Evolutionary conservation across 2,888 invertebrate genomes (phyloP), one percentile per base, ranked within the genome.

Genomic region (Protula sp.): DNA sequence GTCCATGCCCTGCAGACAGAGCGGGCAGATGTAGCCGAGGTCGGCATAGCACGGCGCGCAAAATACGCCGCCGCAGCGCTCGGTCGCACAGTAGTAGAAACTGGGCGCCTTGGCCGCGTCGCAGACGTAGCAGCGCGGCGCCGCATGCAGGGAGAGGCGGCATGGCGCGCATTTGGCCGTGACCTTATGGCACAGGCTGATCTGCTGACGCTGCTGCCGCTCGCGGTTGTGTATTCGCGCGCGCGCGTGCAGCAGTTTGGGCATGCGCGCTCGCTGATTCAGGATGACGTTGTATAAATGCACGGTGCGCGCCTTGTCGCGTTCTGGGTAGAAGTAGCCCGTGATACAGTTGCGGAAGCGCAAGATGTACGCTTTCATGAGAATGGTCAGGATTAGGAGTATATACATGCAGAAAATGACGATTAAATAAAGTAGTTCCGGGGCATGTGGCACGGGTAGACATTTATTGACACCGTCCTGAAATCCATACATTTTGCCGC

Each of bases 281-380:
- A 62, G 45, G 29, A 69, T 54, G 1, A 63, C 62, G 60, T 64
- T 63, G 62, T 68, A 66, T 28, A 70, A 65, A 47, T 70, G 69
- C 22, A 67, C 65, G 45, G 64, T 60, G 26, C 70, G 61, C 4
- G 61, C 58, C 47, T 65, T 64, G 38, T 68, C 64, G 24, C 67
- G 57, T 38, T 70, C 68, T 24, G 63, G 59, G 61, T 70, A 70
- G 63, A 70, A 70, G 54, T 62, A 69, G 22, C 67, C 65, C 1
- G 65, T 62, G 50, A 70, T 59, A 9, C 50, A 19, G 62, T 66
- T 67, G 29, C 70, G 64, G 22, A 60, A 22, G 9, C 70, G 64
- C 30, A 69, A 57, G 19, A 68, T 54, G 59, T 68, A 65, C 9
- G 68, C 68, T 54, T 69, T 68, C 28, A 65, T 55, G 24, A 69